Evolutionary conservation across 2,797 vertebrate species (phyloP).

Genomic region (Antrozous pallidus): DNA sequence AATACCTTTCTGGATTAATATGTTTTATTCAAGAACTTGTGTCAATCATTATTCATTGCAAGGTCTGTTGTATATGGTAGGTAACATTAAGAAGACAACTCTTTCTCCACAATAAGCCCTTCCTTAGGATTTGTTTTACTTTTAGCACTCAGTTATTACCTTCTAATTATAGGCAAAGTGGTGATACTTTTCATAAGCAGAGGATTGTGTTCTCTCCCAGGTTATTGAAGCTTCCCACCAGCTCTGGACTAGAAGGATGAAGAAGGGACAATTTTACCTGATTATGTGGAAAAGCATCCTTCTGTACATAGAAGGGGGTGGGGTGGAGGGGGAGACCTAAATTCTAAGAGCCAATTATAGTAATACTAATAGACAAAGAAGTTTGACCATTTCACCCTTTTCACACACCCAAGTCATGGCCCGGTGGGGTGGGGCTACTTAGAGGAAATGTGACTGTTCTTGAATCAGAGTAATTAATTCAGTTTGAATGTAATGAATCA

Average conservation of each 20-base stretch:
- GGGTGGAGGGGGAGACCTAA: neutral
- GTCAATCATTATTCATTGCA: neutral
- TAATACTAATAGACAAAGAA: neutral
- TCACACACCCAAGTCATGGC: neutral
- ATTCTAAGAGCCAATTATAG: neutral
- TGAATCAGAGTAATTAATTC: conserved; percentile 34
- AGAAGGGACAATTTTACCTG: neutral
- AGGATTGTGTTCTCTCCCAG: neutral
- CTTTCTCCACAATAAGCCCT: neutral
- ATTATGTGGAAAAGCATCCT: neutral
- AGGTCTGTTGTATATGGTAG: neutral
- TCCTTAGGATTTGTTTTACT: neutral
- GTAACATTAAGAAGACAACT: conserved; percentile 5
- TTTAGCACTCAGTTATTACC: neutral
- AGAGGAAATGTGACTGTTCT: conserved; percentile 7
- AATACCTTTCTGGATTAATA: neutral
- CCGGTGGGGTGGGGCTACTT: neutral
- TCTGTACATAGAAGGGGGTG: neutral
- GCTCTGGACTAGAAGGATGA: neutral
- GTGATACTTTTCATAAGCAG: neutral
- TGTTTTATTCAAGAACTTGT: conserved; percentile 6
- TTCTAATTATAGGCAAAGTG: neutral
- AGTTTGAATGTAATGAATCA: conserved; percentile 22
- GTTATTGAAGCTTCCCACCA: neutral
- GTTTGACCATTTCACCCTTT: neutral